Evolutionary conservation across 2,797 vertebrate species (phyloP), one percentile per base, ranked within the genome.

Genomic region (Periparus ater): DNA sequence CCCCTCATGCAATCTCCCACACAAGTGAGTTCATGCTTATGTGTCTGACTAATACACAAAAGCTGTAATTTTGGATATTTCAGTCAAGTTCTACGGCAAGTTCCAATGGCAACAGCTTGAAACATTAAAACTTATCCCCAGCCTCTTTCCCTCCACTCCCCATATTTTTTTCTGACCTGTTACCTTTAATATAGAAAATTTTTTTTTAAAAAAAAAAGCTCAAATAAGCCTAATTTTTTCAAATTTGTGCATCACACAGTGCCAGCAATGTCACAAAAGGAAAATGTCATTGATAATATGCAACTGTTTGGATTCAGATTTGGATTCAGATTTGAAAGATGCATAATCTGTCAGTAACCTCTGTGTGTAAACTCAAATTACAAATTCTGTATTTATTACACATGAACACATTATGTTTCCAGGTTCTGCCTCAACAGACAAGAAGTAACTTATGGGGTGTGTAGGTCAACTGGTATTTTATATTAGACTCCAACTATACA

Each of bases 241-340:
- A 36, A 85, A 74, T 65, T 23, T 65, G 13, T 58, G 13, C n/a
- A 68, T 74, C 32, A 71, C 25, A 40, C 25, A 27, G 60, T 47
- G 30, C 27, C 61, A 74, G 38, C 30, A 53, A 23, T 74, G 32
- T 65, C 50, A 55, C 13, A n/a, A 72, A 68, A 77, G n/a, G 26
- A 85, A 93, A 72, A 62, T 26, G 6, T 51, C 32, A 89, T 30
- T 72, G 36, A 30, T 72, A 58, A 71, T 34, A 66, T 25, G 14
- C 1, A 4, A 66, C n/a, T 16, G 8, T 53, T 54, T 71, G 36
- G 55, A 82, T 87, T 62, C 61, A 89, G 67, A 54, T 74, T 79
- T 89, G 65, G 55, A 82, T 87, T 62, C 61, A 89, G 67, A 54
- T 74, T 79, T 89, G 65, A 91, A 47, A 90, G 6, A 58, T 44